phyloP scores from a whole-genome alignment of 2,797 vertebrate species.

The Clarias laeviceps region DNA sequence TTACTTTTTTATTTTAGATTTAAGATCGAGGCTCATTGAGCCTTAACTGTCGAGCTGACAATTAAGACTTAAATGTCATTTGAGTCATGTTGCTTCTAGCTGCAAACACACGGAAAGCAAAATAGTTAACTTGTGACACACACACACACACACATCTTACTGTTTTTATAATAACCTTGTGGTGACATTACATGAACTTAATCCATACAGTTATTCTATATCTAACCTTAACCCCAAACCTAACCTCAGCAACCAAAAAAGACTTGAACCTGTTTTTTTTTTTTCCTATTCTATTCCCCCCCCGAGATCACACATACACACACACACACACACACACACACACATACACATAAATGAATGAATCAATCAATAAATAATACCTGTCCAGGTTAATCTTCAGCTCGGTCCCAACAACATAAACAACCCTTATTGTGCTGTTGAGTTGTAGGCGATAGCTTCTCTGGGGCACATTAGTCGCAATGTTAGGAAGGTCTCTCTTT shows the following conservation, averaged over 20 bases:
- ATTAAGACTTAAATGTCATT: not conserved
- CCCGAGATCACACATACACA: not conserved
- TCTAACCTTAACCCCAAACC: not conserved
- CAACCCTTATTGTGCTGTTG: not conserved
- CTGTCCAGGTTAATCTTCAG: conserved; percentile 14
- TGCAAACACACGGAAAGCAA: not conserved
- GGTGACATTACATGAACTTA: not conserved
- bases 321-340: not conserved
- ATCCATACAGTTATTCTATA: too few species aligned
- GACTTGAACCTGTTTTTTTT: not conserved
- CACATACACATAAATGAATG: not conserved
- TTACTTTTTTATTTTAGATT: not conserved
- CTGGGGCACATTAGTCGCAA: not conserved
- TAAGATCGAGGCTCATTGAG: not conserved
- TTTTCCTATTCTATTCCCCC: not conserved
- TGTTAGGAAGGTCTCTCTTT: not conserved
- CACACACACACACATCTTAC: not conserved
- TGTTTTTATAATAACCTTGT: not conserved
- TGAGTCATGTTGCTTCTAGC: not conserved
- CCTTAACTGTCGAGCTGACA: not conserved
- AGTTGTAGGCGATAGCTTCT: conserved; percentile 9
- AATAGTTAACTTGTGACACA: not conserved
- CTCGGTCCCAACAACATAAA: conserved; percentile 25
- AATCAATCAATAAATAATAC: not conserved
- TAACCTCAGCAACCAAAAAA: not conserved